These are phyloP conservation scores for Melinopterus prodromus DNA, from an alignment of 2,888 invertebrate species.

Conservation along the genomic window DNA sequence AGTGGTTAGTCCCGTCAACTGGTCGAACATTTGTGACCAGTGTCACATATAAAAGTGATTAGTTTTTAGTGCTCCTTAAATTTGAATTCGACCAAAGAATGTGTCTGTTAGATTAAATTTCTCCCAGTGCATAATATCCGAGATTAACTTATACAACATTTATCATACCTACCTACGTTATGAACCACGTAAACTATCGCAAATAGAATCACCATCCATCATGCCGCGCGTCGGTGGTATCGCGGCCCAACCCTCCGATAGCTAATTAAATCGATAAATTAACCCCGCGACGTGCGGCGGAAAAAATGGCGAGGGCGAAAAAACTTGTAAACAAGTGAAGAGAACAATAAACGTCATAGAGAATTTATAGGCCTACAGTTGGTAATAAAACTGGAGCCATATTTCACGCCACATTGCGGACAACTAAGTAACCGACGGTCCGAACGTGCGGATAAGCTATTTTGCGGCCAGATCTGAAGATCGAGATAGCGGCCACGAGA, in stretches of 20 bases:
- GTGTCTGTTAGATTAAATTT: too few species aligned
- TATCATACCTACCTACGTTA: not conserved
- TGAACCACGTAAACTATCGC: not conserved
- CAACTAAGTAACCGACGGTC: slow-evolving; percentile 15
- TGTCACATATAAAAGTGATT: too few species aligned
- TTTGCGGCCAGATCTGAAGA: slow-evolving; percentile 4
- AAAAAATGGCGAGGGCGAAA: slow-evolving; percentile 9
- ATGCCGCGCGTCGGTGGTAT: not conserved
- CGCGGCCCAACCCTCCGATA: not conserved
- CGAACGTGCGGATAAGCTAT: not conserved
- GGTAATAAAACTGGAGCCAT: slow-evolving; percentile 25
- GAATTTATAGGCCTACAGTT: slow-evolving; percentile 25
- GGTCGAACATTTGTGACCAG: too few species aligned
- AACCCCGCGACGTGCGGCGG: slow-evolving; percentile 4
- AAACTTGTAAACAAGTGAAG: slow-evolving; percentile 26
- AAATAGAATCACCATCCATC: not conserved
- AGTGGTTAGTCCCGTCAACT: too few species aligned
- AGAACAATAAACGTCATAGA: slow-evolving; percentile 23
- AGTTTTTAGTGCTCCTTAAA: too few species aligned
- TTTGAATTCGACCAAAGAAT: too few species aligned
- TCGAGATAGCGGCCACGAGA: not conserved
- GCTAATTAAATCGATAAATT: slow-evolving; percentile 24
- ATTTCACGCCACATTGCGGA: slow-evolving; percentile 18
- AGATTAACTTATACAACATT: not conserved
- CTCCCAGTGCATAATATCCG: too few species aligned